Percentiles rank a stretch among this genome's conserved stretches.
phyloP scores from a whole-genome alignment of 2,113 vertebrate genomes.

The Ploceus nigricollis region DNA sequence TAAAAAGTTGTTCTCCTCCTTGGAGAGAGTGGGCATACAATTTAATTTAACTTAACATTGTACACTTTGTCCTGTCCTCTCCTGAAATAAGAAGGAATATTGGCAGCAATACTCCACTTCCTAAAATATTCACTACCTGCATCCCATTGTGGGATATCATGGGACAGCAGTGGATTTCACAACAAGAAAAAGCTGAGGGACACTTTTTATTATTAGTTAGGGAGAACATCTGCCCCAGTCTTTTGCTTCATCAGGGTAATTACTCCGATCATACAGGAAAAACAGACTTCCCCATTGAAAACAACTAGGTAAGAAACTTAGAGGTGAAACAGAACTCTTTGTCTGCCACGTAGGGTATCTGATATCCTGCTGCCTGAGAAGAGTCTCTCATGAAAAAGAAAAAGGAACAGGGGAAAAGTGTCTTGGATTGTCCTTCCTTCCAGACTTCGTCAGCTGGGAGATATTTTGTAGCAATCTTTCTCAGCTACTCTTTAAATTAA shows the following conservation, averaged over 20 bases:
- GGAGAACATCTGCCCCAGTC: slow-evolving; percentile 56
- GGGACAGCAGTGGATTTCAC: slow-evolving; percentile 2
- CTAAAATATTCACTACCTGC: neutral
- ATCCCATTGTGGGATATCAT: neutral
- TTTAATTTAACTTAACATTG: neutral
- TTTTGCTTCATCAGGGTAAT: slow-evolving; percentile 23
- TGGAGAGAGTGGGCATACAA: neutral
- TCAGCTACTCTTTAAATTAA: neutral
- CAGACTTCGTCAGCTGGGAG: neutral
- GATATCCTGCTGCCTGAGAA: neutral
- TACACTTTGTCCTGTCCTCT: neutral
- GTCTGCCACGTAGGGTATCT: neutral
- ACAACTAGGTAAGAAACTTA: slow-evolving; percentile 1
- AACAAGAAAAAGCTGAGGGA: slow-evolving; percentile 30
- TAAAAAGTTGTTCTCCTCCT: neutral
- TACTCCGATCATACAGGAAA: slow-evolving; percentile 39
- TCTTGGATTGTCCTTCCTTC: neutral
- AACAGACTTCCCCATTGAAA: slow-evolving; percentile 8
- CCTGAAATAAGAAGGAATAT: neutral
- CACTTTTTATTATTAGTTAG: slow-evolving; percentile 47
- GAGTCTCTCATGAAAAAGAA: neutral
- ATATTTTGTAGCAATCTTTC: neutral
- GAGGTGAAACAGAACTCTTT: neutral
- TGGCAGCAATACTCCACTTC: neutral
- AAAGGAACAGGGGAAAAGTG: neutral